Evolutionary conservation across 2,113 vertebrate species (phyloP).

Genomic region (Ciconia stormi): DNA sequence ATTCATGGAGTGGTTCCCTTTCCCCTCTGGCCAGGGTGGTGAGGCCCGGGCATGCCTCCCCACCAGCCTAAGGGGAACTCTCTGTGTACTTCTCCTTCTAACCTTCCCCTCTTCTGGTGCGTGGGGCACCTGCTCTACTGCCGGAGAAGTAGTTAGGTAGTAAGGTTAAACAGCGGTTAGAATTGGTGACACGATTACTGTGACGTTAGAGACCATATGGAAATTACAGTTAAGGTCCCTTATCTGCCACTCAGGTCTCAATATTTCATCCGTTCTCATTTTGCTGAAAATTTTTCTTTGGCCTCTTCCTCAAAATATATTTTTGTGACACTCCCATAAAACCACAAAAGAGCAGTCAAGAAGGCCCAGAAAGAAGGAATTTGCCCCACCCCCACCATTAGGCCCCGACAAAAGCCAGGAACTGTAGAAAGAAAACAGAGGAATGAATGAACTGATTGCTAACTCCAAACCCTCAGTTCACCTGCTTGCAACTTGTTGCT

Average conservation of each 20-base stretch:
- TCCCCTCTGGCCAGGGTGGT: background rate
- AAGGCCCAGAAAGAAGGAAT: background rate
- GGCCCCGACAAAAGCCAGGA: background rate
- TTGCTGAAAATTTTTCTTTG: background rate
- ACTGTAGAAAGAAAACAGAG: background rate
- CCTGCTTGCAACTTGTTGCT: background rate
- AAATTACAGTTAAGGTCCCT: background rate
- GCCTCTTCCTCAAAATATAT: background rate
- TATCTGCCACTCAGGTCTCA: background rate
- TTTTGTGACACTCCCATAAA: background rate
- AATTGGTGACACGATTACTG: background rate
- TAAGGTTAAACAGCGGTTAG: background rate
- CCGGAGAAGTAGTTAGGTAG: background rate
- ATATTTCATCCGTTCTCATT: background rate
- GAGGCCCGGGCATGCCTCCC: background rate
- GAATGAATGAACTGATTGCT: background rate
- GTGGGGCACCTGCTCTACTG: background rate
- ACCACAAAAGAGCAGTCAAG: background rate
- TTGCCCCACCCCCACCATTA: background rate
- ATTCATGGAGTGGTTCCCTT: background rate
- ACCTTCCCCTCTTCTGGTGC: background rate
- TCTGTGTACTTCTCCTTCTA: background rate
- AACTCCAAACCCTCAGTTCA: background rate
- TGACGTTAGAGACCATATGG: background rate
- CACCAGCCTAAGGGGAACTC: background rate